Evolutionary conservation across 2,113 vertebrate species (phyloP), one percentile per base, ranked within the genome.

Genomic region (Perca flavescens): DNA sequence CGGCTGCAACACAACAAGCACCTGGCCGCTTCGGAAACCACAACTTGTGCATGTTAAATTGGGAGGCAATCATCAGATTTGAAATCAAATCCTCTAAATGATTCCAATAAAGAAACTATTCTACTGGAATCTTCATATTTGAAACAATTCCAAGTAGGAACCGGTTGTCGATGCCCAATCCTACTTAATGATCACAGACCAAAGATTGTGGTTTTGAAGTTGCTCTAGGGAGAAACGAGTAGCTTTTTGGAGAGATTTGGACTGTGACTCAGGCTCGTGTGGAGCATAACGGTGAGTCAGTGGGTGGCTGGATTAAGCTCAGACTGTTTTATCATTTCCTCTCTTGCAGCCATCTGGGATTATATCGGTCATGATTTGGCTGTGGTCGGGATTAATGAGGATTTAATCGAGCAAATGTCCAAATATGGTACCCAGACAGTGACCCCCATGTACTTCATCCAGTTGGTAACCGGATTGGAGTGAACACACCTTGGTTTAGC

Each of bases 301-400:
- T 86, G 86, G 80, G 70, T 75, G 72, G 76, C 56, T 88, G 88
- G 87, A 89, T 91, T 90, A 90, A 62, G 28, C 63, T 63, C 61
- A 36, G 82, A 64, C 65, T 46, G 54, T 83, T 85, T 74, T 83
- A 61, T 84, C 21, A 78, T 85, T 86, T 90, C 74, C 76, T 75
- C 53, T 86, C 68, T 57, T 80, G 56, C 74, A 80, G 67, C 74
- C 77, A 68, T 57, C 83, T 47, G 71, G 87, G 87, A 93, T 94
- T 93, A 94, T 60, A 79, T 81, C 28, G 40, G 90, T 80, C 78
- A 89, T 84, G 73, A 79, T 92, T 90, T 75, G 87, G 67, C 77
- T 91, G 71, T 53, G 49, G 60, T 50, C 31, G 28, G 86, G 88
- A 89, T 92, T 92, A 91, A 58, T 77, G 69, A 57, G 74, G 79